phyloP scores from a whole-genome alignment of 2,888 invertebrate species.

The Orthosia incerta region DNA sequence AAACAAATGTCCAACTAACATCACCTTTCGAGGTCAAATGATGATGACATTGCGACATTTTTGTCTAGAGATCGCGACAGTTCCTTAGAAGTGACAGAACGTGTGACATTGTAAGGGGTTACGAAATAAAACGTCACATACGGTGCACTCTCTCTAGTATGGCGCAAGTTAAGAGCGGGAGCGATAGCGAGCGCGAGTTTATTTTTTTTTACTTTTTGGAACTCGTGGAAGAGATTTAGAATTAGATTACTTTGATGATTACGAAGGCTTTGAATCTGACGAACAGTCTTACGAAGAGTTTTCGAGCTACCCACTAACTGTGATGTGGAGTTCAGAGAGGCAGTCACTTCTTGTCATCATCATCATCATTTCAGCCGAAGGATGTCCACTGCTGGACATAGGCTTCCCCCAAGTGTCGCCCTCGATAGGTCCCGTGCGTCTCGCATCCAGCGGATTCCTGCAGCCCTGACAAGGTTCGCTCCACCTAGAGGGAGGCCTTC shows the following conservation, averaged over 20 bases:
- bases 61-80: conserved; percentile 7
- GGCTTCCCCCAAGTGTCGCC: too few species aligned
- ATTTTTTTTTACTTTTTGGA: not conserved
- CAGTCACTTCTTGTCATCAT: too few species aligned
- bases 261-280: not conserved
- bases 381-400: too few species aligned
- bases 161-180: not conserved
- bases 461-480: too few species aligned
- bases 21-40: conserved; percentile 29
- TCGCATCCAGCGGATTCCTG: too few species aligned
- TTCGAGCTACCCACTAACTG: too few species aligned
- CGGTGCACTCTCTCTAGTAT: conserved; percentile 37
- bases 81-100: conserved; percentile 26
- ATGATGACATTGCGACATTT: conserved; percentile 24
- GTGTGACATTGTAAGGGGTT: conserved; percentile 39
- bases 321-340: not conserved
- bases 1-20: not conserved
- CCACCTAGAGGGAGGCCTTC: too few species aligned
- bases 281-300: not conserved
- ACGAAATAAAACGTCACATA: conserved; percentile 45
- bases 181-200: not conserved
- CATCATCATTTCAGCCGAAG: too few species aligned
- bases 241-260: too few species aligned
- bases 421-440: too few species aligned
- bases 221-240: not conserved